phyloP scores from a whole-genome alignment of 2,888 invertebrate genomes.

The Drosophila birchii region DNA sequence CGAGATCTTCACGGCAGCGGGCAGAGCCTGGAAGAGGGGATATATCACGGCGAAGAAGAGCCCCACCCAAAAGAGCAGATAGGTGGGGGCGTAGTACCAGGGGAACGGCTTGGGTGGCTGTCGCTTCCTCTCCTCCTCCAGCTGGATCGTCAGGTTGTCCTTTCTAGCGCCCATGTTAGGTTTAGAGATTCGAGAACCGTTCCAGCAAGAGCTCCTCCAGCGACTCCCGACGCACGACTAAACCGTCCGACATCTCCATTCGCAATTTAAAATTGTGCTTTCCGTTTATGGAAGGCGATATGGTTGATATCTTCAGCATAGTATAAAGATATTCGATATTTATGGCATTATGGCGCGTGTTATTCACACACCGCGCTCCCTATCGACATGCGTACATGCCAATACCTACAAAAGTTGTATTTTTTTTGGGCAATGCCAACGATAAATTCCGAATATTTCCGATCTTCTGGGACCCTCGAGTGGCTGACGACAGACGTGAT shows the following conservation, averaged over 20 bases:
- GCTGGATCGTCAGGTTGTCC: slow-evolving; percentile 29
- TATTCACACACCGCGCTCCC: slow-evolving; percentile 20
- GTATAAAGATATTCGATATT: slow-evolving; percentile 53
- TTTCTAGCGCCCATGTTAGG: slow-evolving; percentile 21
- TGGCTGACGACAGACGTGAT: slow-evolving; percentile 19
- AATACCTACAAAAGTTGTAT: not conserved
- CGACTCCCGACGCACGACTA: slow-evolving; percentile 38
- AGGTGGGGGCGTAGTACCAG: slow-evolving; percentile 73
- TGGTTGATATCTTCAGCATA: slow-evolving; percentile 51
- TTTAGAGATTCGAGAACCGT: slow-evolving; percentile 33
- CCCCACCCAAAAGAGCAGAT: slow-evolving; percentile 71
- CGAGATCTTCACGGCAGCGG: slow-evolving; percentile 59
- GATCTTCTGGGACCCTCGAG: slow-evolving; percentile 15
- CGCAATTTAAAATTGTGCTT: slow-evolving; percentile 37
- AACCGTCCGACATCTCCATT: slow-evolving; percentile 11
- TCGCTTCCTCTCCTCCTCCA: slow-evolving; percentile 1
- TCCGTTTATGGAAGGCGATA: slow-evolving; percentile 26
- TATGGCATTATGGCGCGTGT: slow-evolving; percentile 31
- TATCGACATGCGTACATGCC: slow-evolving; percentile 14
- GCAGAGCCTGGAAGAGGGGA: slow-evolving; percentile 69
- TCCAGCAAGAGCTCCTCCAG: slow-evolving; percentile 20
- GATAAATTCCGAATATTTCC: slow-evolving; percentile 22
- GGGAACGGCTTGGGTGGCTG: slow-evolving; percentile 27
- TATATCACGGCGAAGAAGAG: slow-evolving; percentile 73
- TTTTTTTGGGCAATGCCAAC: slow-evolving; percentile 15